phyloP scores from a whole-genome alignment of 1,140 invertebrate species.

The Drosophila pruinosa region DNA sequence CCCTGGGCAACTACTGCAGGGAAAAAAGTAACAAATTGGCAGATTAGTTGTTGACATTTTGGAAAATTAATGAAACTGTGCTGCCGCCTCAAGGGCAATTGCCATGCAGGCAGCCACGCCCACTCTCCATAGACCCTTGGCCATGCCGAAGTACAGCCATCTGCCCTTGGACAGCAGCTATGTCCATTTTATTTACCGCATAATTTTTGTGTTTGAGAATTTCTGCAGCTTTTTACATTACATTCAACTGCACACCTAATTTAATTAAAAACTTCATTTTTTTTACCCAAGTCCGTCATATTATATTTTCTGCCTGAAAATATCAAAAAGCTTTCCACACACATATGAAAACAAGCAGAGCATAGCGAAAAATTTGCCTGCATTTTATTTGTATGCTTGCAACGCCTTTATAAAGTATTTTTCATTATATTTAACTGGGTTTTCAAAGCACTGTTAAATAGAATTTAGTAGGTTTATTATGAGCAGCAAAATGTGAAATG shows the following conservation, averaged over 20 bases:
- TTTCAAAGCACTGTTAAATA: conserved; percentile 38
- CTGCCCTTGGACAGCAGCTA: background rate
- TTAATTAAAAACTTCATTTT: conserved; percentile 67
- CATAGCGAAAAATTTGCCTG: conserved; percentile 50
- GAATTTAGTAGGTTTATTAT: conserved; percentile 55
- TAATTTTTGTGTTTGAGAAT: conserved; percentile 52
- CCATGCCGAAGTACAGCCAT: background rate
- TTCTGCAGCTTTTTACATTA: conserved; percentile 60
- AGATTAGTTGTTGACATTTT: conserved; percentile 81
- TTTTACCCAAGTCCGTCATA: background rate
- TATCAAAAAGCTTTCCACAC: conserved; percentile 62
- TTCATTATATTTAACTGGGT: conserved; percentile 39
- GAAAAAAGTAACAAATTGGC: conserved; percentile 68
- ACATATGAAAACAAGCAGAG: conserved; percentile 49
- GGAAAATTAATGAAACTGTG: conserved; percentile 76
- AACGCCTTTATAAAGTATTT: conserved; percentile 38
- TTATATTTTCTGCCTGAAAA: conserved; percentile 31
- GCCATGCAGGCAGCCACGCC: conserved; percentile 11
- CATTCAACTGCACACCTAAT: conserved; percentile 76
- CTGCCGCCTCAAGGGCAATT: conserved; percentile 55
- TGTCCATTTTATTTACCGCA: conserved; percentile 61
- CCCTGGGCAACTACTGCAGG: conserved; percentile 24
- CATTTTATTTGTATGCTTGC: conserved; percentile 63
- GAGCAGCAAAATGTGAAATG: conserved; percentile 22
- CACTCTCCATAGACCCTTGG: background rate